Conservation (phyloP, 2,113 vertebrate genomes). For the Osmerus mordax region DNA sequence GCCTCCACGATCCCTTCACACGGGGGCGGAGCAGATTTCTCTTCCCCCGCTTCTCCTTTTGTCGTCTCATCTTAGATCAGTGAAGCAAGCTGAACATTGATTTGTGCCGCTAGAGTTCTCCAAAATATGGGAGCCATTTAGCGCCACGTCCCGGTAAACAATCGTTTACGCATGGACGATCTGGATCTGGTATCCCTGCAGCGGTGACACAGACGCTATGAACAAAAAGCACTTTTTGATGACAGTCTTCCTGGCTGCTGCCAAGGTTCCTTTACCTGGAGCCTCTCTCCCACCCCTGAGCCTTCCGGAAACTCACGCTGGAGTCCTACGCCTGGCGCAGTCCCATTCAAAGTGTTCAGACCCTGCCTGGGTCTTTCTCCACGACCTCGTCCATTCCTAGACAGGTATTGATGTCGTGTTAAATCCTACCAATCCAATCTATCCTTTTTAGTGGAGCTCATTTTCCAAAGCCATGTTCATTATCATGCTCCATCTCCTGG, state of each 20-base stretch:
- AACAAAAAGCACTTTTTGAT: not conserved
- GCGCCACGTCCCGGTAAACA: not conserved
- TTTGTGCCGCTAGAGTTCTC: conserved; percentile 9
- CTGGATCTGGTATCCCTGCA: not conserved
- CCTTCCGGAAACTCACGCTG: too few species aligned
- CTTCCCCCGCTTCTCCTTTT: not conserved
- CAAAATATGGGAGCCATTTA: not conserved
- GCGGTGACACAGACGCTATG: not conserved
- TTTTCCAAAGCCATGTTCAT: not conserved
- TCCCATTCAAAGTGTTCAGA: too few species aligned
- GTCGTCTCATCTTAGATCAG: not conserved
- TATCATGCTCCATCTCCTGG: not conserved
- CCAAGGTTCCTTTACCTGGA: too few species aligned
- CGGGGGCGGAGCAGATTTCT: not conserved
- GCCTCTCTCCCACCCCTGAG: too few species aligned
- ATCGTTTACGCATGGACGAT: not conserved
- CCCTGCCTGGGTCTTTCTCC: too few species aligned
- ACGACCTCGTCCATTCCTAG: too few species aligned
- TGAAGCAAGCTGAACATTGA: not conserved
- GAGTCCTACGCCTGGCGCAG: too few species aligned
- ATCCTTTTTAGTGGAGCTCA: not conserved
- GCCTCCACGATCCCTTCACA: too few species aligned
- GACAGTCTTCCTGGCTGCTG: not conserved
- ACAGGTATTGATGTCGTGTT: not conserved
- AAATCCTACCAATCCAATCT: not conserved